Base-by-base conservation (phyloP, 2,113 vertebrate species). In the Pituophis catenifer region DNA sequence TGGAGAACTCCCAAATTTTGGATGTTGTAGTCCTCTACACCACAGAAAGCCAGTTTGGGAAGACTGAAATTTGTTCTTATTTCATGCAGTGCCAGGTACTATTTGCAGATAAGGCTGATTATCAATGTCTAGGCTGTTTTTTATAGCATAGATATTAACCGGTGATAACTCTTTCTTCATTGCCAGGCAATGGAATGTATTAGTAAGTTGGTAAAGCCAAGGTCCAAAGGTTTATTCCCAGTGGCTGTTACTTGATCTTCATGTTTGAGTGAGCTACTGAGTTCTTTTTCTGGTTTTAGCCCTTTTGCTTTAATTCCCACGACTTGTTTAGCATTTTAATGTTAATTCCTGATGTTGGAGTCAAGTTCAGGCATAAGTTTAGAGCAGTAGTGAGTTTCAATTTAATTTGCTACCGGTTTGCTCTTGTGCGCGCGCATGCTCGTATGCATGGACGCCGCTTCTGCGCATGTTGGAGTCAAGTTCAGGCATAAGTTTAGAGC, bases 101-200 rank as follows among this genome's bases (percentile, higher is more conserved):
- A 24, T 88, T 88, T 55, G 87, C 29, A 33, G 26, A 88, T 53
- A 88, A 88, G 86, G 86, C 52, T 88, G 7, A 88, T 88, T 88
- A 88, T 88, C 86, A 88, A 29, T 50, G 48, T n/a, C 13, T 88
- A n/a, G 11, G 23, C 50, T 52, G 50, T 52, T 87, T 87, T 87
- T 53, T 29, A 87, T 2, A 87, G 50, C 86, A 87, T 87, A 52
- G 44, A 52, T 87, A 52, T 87, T 87, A 53, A 52, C 24, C 0
- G 24, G 26, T 53, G 50, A 87, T 88, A 88, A 88, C 50, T 54
- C 50, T 53, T 24, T 15, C 29, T 88, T 15, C 29, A 54, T 88
- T 54, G 50, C 86, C 86, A 81, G 19, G 17, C 33, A 38, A 81
- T 81, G 75, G 33, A 81, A 81, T 81, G 75, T 44, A 21, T 44